Evolutionary conservation across 1,140 invertebrate genomes (phyloP), one percentile per base, ranked within the genome.

Genomic region (Drosophila bocki): DNA sequence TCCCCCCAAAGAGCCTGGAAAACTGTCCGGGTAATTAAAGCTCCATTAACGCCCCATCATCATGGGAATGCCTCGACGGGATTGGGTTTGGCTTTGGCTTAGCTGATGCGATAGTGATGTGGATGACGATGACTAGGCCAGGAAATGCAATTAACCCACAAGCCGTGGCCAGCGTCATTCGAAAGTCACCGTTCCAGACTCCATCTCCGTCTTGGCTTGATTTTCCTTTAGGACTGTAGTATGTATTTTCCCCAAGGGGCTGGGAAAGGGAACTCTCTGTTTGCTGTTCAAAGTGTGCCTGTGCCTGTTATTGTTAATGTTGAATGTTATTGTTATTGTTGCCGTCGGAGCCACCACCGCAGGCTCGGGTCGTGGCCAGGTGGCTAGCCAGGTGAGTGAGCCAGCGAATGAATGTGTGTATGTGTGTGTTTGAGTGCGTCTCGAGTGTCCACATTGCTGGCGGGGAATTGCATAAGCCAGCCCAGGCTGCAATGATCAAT

Each of bases 111-210:
- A 68, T 75, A 41, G 44, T 39, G 41, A 53, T 51, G 47, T 39
- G 32, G 56, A 62, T 58, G 26, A 67, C 50, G 47, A 61, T 61
- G 54, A 76, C 51, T 57, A 41, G 64, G 58, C 59, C 84, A 87
- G 83, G 83, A 88, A 87, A 87, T 87, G 83, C 83, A 87, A 87
- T 87, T 87, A 87, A 88, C 84, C 84, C 83, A 87, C 80, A 85
- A 84, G 56, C 71, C 51, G 44, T 54, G 68, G 74, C 53, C 57
- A 44, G 57, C 32, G 57, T 67, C 63, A 88, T 87, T 87, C 72
- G 83, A 87, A 87, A 87, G 84, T 86, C 71, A 65, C 47, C 42
- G 37, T 41, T 29, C 26, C 26, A 29, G 26, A 29, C 48, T 17
- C 33, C 17, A 13, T 42, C 50, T 15, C 50, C 11, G 50, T 53